phyloP scores from a whole-genome alignment of 2,113 vertebrate genomes.

The Ceuthmochares aereus region DNA sequence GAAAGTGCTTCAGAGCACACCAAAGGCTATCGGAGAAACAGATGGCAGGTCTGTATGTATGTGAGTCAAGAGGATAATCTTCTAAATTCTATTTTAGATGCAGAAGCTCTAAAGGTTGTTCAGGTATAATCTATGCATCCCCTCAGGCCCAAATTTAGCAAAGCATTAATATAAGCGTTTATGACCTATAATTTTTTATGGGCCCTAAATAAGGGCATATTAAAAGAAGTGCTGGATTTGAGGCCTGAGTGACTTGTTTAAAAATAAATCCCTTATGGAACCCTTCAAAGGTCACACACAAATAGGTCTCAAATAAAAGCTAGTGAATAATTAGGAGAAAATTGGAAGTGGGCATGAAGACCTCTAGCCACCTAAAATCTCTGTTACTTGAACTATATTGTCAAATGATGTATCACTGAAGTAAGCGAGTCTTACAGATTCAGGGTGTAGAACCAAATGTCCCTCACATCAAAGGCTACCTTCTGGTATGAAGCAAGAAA shows the following conservation, averaged over 20 bases:
- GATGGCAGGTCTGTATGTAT: neutral
- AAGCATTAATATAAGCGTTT: constrained; percentile 10
- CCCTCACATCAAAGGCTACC: constrained; percentile 35
- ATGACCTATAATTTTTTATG: constrained; percentile 26
- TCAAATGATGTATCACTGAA: neutral
- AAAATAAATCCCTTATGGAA: neutral
- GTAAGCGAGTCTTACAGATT: neutral
- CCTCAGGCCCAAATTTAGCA: constrained; percentile 30
- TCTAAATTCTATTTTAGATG: constrained; percentile 28
- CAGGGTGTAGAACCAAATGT: neutral
- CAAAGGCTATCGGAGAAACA: neutral
- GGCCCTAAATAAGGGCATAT: neutral
- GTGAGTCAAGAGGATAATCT: constrained; percentile 24
- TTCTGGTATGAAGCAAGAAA: constrained; percentile 5
- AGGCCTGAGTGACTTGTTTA: neutral
- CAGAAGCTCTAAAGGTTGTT: constrained; percentile 5
- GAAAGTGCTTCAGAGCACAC: constrained; percentile 3
- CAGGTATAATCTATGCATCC: constrained; percentile 41
- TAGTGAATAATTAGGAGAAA: neutral
- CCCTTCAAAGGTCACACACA: neutral
- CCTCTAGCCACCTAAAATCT: neutral
- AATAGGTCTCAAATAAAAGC: neutral
- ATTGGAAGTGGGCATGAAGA: neutral
- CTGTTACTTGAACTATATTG: neutral
- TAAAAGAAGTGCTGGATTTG: neutral